Conservation (phyloP, 2,113 vertebrate genomes). For the Haemorhous mexicanus region DNA sequence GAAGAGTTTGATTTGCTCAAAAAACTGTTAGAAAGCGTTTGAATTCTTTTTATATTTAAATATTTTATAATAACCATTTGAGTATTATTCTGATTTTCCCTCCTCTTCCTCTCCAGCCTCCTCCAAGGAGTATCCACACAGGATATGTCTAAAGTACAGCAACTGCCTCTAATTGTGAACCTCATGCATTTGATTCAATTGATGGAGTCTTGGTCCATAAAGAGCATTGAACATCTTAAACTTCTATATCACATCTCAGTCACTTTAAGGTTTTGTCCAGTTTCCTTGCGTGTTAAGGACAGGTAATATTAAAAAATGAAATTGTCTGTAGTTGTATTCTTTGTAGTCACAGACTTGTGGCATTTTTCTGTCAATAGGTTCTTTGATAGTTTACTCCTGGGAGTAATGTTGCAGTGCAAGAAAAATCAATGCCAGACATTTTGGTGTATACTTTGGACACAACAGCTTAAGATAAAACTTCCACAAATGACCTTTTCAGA, state of each 20-base stretch:
- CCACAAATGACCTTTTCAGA: constrained; percentile 1
- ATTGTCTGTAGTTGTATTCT: not conserved
- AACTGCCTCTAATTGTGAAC: not conserved
- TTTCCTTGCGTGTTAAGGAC: not conserved
- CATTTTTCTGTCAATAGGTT: not conserved
- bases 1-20: not conserved
- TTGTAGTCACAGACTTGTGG: not conserved
- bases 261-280: not conserved
- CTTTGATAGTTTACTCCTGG: not conserved
- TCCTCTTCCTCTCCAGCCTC: not conserved
- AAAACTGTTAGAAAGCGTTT: not conserved
- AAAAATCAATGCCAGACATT: not conserved
- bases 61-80: not conserved
- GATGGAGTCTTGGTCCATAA: not conserved
- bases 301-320: not conserved
- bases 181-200: not conserved
- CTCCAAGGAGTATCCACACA: not conserved
- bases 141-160: not conserved
- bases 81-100: not conserved
- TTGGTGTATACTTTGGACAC: not conserved
- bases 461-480: not conserved
- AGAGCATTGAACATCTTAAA: not conserved
- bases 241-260: not conserved
- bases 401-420: not conserved
- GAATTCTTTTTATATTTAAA: not conserved